These are phyloP conservation scores for Anthonomus grandis DNA, from an alignment of 1,140 invertebrate species.

Conservation along the genomic window DNA sequence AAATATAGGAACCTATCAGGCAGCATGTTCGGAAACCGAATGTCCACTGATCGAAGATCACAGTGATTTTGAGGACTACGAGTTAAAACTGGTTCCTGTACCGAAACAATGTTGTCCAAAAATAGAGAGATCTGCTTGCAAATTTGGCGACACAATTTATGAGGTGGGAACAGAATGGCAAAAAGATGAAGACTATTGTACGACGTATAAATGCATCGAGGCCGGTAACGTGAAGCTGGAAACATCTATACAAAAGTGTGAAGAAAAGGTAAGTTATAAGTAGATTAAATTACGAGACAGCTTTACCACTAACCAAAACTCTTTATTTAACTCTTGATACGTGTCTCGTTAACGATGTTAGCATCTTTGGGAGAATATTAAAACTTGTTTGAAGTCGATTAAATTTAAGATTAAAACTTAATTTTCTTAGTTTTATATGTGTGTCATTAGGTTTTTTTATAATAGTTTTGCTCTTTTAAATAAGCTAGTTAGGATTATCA, in stretches of 20 bases:
- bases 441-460: too few species aligned
- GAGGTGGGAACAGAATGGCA: conserved; percentile 58
- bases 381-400: too few species aligned
- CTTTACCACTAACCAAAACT: too few species aligned
- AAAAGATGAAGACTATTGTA: conserved; percentile 54
- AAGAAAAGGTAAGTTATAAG: conserved; percentile 15
- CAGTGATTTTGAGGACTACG: conserved; percentile 52
- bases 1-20: conserved; percentile 26
- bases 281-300: too few species aligned
- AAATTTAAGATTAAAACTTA: too few species aligned
- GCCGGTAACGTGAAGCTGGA: conserved; percentile 49
- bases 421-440: too few species aligned
- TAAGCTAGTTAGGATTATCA: too few species aligned
- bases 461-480: too few species aligned
- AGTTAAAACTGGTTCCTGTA: conserved; percentile 52
- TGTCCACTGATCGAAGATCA: conserved; percentile 43
- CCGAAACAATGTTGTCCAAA: conserved; percentile 62
- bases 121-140: conserved; percentile 58
- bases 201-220: conserved; percentile 52
- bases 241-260: conserved; percentile 42
- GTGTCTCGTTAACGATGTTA: too few species aligned
- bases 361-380: too few species aligned
- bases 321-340: too few species aligned
- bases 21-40: conserved; percentile 42
- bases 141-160: conserved; percentile 49